Conservation (phyloP, 2,888 invertebrate species). For the Dysmachus trigonus region DNA sequence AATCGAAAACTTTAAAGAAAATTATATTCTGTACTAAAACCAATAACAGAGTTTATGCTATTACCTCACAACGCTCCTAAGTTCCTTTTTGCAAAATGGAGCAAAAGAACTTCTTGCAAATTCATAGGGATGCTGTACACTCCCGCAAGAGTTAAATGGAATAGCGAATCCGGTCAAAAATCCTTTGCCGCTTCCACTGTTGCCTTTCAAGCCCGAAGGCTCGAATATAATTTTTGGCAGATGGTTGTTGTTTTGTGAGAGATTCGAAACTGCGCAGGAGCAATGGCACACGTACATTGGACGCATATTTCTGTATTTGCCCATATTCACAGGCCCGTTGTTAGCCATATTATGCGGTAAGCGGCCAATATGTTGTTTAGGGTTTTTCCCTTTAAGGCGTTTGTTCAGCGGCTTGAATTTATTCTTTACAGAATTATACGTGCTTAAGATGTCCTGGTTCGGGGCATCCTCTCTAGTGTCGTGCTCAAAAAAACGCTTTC, state of each 20-base stretch:
- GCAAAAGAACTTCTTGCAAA: slow-evolving; percentile 40
- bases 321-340: not conserved
- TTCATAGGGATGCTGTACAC: slow-evolving; percentile 9
- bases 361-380: not conserved
- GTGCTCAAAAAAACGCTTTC: slow-evolving; percentile 51
- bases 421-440: slow-evolving; percentile 59
- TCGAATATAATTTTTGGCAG: slow-evolving; percentile 51
- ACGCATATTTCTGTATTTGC: not conserved
- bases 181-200: not conserved
- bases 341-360: not conserved
- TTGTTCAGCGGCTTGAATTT: slow-evolving; percentile 60
- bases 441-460: not conserved
- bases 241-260: slow-evolving; percentile 42
- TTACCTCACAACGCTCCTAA: slow-evolving; percentile 57
- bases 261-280: slow-evolving; percentile 45
- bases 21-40: not conserved
- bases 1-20: too few species aligned
- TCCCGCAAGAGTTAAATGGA: slow-evolving; percentile 26
- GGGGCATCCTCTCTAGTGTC: slow-evolving; percentile 48
- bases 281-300: slow-evolving; percentile 51
- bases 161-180: not conserved
- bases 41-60: not conserved
- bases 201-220: slow-evolving; percentile 44
- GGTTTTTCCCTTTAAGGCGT: slow-evolving; percentile 38
- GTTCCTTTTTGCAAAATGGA: slow-evolving; percentile 53